These are phyloP conservation scores for Lanius ludovicianus DNA, from an alignment of 2,113 vertebrate genomes.

Conservation along the genomic window DNA sequence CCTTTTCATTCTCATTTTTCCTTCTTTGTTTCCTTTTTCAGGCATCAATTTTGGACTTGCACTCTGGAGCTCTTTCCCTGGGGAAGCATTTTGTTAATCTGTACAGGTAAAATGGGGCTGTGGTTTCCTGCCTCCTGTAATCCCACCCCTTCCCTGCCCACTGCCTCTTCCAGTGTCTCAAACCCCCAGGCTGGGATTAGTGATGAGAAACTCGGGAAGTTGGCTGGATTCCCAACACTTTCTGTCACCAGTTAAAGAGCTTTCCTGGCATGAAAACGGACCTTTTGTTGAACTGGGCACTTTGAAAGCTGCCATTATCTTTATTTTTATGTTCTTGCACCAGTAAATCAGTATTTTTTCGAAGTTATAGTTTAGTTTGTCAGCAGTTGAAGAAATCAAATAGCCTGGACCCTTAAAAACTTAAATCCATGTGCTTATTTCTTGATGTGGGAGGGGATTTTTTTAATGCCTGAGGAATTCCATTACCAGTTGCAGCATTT, in stretches of 20 bases:
- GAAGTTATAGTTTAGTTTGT: neutral
- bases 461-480: neutral
- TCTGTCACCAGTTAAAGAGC: neutral
- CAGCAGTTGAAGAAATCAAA: neutral
- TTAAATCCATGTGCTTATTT: neutral
- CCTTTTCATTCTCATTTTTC: neutral
- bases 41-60: slow-evolving; percentile 95
- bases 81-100: slow-evolving; percentile 96
- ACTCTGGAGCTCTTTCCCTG: slow-evolving; percentile 93
- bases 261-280: neutral
- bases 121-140: neutral
- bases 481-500: neutral
- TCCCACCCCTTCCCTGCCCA: neutral
- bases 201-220: neutral
- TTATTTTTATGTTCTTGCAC: neutral
- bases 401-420: neutral
- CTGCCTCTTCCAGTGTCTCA: neutral
- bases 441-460: neutral
- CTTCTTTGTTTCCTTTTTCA: slow-evolving; percentile 52
- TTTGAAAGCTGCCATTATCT: neutral
- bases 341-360: neutral
- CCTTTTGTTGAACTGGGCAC: neutral
- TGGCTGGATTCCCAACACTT: neutral
- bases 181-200: neutral
- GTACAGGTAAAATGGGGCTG: slow-evolving; percentile 82